Base-by-base conservation (phyloP, 2,797 vertebrate genomes). In the Huso huso region DNA sequence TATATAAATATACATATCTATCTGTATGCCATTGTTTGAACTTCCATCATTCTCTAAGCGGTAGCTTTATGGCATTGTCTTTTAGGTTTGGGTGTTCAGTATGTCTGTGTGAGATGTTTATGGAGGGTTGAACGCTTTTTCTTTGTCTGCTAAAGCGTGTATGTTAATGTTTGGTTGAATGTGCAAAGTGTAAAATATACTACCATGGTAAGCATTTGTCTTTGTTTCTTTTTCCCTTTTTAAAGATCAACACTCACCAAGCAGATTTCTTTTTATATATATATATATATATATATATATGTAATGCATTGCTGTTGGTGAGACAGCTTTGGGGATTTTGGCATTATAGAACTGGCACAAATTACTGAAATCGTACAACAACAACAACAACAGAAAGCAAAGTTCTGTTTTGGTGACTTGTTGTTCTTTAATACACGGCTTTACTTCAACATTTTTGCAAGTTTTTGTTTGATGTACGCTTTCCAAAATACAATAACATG, bases 11-110 rank as follows among this genome's bases (percentile, higher is more conserved):
- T 76, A 53, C 58, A 6, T 79, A 78, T 88, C 78, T 82, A 86
- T 90, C 86, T 88, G 83, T 85, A 89, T 88, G 91, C 93, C 92
- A 92, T 94, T 95, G 93, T 95, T 97, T 97, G 86, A 95, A 94
- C 93, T 88, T 81, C 83, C 74, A 84, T 88, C 86, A 71, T 53
- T 86, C 69, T 66, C 83, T 74, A 81, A 83, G 86, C 84, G 83
- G 69, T 81, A 84, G 82, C 23, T 70, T 75, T 73, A 79, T 78
- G 79, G 75, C 63, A 79, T 75, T 6, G 67, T 62, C 72, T 49
- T 83, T 81, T 75, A 37, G 81, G 74, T 78, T 81, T 79, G 68
- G 80, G 72, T 80, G 80, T 81, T 81, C 69, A n/a, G 69, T 73
- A 64, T 37, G 23, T 37, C 2, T 37, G 23, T 4, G 23, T 37